Evolutionary conservation across 2,113 vertebrate genomes (phyloP).

Genomic region (Ochotona curzoniae): DNA sequence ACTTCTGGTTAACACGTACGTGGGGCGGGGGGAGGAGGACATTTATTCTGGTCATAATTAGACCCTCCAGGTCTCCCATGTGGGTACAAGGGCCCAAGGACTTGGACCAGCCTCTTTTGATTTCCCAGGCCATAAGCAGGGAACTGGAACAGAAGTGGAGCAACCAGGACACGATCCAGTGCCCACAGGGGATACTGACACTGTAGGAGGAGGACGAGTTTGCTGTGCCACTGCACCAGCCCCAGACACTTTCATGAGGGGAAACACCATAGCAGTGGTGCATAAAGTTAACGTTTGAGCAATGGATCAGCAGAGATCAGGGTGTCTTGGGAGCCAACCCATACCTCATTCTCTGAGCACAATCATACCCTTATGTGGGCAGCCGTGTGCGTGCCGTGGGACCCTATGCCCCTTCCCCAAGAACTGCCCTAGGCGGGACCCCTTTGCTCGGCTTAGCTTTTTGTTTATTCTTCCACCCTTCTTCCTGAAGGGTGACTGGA

Average conservation of each 20-base stretch:
- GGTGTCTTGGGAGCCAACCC: background rate
- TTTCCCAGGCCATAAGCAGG: no score
- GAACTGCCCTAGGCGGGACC: background rate
- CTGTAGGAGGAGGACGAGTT: no score
- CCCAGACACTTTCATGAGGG: background rate
- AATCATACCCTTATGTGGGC: background rate
- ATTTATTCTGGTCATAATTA: conserved; percentile 12
- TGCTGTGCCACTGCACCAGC: no score
- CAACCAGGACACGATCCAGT: no score
- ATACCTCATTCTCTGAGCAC: background rate
- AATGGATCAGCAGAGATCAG: background rate
- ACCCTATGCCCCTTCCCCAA: background rate
- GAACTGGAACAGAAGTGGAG: no score
- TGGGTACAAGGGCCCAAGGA: no score
- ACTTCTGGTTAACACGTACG: background rate
- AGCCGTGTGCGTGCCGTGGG: background rate
- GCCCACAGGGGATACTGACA: no score
- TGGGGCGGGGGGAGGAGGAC: background rate
- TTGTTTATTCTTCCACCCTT: no score
- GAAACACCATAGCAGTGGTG: background rate
- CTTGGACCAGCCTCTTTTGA: no score
- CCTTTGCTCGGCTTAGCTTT: background rate
- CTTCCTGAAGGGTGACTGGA: background rate
- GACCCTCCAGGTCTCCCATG: background rate
- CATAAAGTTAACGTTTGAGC: background rate